Conservation (phyloP, 2,113 vertebrate species). For the Macquaria ambigua region DNA sequence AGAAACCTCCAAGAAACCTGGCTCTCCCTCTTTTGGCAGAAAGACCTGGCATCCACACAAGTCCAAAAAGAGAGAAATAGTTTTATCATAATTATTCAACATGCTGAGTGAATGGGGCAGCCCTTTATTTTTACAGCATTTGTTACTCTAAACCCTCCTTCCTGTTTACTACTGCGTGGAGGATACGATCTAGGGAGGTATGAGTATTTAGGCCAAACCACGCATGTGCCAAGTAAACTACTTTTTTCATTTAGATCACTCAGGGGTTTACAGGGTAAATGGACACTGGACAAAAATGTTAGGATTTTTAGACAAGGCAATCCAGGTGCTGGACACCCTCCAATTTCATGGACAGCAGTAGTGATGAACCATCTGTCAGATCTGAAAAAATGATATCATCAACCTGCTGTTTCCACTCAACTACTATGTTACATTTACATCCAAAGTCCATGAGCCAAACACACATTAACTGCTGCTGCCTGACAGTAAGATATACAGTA, state of each 20-base stretch:
- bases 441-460: not conserved
- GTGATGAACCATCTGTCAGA: not conserved
- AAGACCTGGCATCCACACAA: not conserved
- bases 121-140: not conserved
- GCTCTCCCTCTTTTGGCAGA: not conserved
- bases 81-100: conserved; percentile 29
- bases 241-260: not conserved
- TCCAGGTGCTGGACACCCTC: not conserved
- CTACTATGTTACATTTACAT: not conserved
- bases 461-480: not conserved
- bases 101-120: conserved; percentile 17
- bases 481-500: not conserved
- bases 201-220: conserved; percentile 1
- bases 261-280: not conserved
- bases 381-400: not conserved
- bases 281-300: not conserved
- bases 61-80: conserved; percentile 11
- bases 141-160: conserved; percentile 11
- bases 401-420: not conserved
- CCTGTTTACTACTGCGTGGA: conserved; percentile 53
- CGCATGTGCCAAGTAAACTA: not conserved
- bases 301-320: not conserved
- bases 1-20: not conserved
- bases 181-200: conserved; percentile 50
- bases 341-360: not conserved